Evolutionary conservation across 1,140 invertebrate species (phyloP).

Genomic region (Trachymyrmex cornetzi): DNA sequence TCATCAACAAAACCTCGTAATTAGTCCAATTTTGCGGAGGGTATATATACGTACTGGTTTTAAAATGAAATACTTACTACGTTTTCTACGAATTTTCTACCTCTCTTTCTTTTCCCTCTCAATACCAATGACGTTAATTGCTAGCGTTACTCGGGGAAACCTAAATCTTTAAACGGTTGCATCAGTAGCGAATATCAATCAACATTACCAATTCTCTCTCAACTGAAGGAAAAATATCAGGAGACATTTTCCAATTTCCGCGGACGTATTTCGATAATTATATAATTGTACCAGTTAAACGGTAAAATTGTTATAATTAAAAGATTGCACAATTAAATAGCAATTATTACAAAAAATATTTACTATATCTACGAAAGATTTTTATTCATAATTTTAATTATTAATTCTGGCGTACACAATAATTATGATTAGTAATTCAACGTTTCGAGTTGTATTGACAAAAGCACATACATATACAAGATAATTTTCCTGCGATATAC

Average conservation of each 20-base stretch:
- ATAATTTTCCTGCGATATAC: slow-evolving; percentile 21
- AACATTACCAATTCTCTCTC: slow-evolving; percentile 39
- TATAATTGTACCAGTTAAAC: neutral
- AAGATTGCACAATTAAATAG: neutral
- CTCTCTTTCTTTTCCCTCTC: slow-evolving; percentile 76
- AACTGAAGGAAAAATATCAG: slow-evolving; percentile 60
- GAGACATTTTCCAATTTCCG: slow-evolving; percentile 22
- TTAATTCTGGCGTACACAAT: neutral
- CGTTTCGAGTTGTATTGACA: neutral
- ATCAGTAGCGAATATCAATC: slow-evolving; percentile 38
- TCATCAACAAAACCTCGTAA: slow-evolving; percentile 80
- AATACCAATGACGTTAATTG: slow-evolving; percentile 80
- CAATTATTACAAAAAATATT: slow-evolving; percentile 17
- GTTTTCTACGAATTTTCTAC: slow-evolving; percentile 71
- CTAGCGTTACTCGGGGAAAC: slow-evolving; percentile 54
- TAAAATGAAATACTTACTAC: slow-evolving; percentile 79
- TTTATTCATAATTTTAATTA: slow-evolving; percentile 5
- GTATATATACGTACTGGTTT: slow-evolving; percentile 69
- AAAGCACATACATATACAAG: neutral
- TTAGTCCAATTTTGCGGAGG: slow-evolving; percentile 79
- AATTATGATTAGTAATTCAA: slow-evolving; percentile 26
- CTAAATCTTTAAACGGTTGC: slow-evolving; percentile 55
- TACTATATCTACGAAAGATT: neutral
- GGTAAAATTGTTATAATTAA: slow-evolving; percentile 33
- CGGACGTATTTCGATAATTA: slow-evolving; percentile 45